Base-by-base conservation (phyloP, 2,797 vertebrate species). In the Iguana delicatissima region DNA sequence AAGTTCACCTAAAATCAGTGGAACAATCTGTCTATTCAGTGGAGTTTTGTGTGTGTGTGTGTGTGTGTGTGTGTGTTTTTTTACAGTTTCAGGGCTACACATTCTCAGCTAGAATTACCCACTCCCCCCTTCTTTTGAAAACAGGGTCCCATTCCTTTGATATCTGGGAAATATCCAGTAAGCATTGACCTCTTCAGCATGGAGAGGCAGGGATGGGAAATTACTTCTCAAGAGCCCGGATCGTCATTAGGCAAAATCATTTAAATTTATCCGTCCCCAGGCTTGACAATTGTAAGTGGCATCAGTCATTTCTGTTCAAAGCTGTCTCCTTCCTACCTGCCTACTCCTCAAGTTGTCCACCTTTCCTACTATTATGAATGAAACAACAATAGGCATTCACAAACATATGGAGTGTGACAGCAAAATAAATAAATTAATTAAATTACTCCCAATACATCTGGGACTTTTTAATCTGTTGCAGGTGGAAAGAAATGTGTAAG, bases 401-500 rank as follows among this genome's bases (percentile, higher is more conserved):
- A 89, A 80, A 6, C 91, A 24, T 1, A 89, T 69, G 93, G 92
- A 88, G 38, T 85, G 50, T 6, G 80, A 92, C 92, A 94, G 88
- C 85, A 89, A 96, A 92, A 94, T 90, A 87, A 74, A 83, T n/a
- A 42, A 74, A 83, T n/a, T 42, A 29, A 52, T 59, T 79, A 77
- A 73, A 12, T 89, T 93, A 92, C 94, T 35, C 29, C 32, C 16
- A 57, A 13, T 22, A 92, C 84, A 50, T 89, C 91, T 72, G 74
- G 83, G 90, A 89, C 55, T 89, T 95, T 94, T 95, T 46, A 46
- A 95, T 96, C 88, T 95, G 91, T 57, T 77, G 88, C 94, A 96
- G 96, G 95, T 96, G 96, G 91, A 89, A 90, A 94, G 89, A 90
- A 91, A 94, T 95, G 93, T 82, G 89, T 88, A 94, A 94, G 89